Base-by-base conservation (phyloP, 1,140 invertebrate species). In the Drosophila sproati region DNA sequence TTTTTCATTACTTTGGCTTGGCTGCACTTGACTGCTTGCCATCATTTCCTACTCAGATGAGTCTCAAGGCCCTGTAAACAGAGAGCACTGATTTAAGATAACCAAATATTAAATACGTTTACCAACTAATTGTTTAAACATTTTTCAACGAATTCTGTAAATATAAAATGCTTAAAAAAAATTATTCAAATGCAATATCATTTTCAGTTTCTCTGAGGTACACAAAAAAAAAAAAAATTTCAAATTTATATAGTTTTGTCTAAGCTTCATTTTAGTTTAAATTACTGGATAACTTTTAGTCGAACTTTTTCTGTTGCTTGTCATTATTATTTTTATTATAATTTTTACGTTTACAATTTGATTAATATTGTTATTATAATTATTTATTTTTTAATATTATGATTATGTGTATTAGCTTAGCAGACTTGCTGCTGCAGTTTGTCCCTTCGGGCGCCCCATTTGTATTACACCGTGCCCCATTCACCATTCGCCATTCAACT, bases 1-100 rank as follows among this genome's bases (percentile, higher is more conserved):
- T 88, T 89, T 89, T 88, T 74, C 77, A 83, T 75, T 79, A 86
- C 76, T 87, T 70, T 70, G 69, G 68, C 82, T 82, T 76, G 79
- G 82, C 82, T 87, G 82, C 83, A 88, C 80, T 87, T 88, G 82
- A 63, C 73, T 87, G 70, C 82, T 34, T 34, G 73, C 52, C 50
- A 43, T 28, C 29, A 20, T 41, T 56, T 55, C 28, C 51, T 31
- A 35, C 67, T 51, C 59, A 63, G 61, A 43, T 74, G 67, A n/a
- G 2, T 4, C 32, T 28, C 35, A 32, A 63, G 55, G 54, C 67
- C 57, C 67, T 62, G 50, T 31, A 37, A 52, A 41, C 20, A 20
- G 20, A 20, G 20, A 20, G 20, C 20, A 20, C 20, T 20, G 20
- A 20, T 20, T 20, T 20, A 20, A 20, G 20, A 20, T 20, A 20